Evolutionary conservation across 2,113 vertebrate species (phyloP).

Genomic region (Tupaia tana): DNA sequence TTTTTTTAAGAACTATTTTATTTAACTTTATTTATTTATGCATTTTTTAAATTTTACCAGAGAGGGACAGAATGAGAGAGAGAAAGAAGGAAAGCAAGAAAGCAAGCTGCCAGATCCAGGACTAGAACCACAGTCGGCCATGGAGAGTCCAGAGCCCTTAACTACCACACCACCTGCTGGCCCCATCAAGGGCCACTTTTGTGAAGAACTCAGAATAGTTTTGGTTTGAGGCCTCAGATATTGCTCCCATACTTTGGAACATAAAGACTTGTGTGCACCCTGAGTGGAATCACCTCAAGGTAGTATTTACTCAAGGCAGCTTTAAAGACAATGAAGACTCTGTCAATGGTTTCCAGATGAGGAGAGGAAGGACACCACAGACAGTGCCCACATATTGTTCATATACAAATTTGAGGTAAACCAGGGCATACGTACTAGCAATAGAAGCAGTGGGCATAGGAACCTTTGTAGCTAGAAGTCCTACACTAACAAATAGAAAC

Average conservation of each 20-base stretch:
- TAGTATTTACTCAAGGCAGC: neutral
- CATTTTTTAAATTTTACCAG: too few relatives aligned
- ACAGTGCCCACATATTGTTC: neutral
- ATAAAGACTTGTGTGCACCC: accelerated
- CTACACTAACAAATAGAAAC: neutral
- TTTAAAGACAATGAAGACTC: neutral
- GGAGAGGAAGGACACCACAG: neutral
- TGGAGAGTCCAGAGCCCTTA: too few relatives aligned
- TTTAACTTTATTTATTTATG: too few relatives aligned
- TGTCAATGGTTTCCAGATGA: neutral
- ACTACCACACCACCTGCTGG: too few relatives aligned
- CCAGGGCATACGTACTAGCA: neutral
- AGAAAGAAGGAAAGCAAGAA: too few relatives aligned
- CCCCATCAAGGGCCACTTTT: too few relatives aligned
- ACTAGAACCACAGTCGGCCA: too few relatives aligned
- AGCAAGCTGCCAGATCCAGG: too few relatives aligned
- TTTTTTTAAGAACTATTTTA: too few relatives aligned
- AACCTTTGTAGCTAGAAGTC: neutral
- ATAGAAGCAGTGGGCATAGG: neutral
- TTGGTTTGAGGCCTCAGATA: neutral
- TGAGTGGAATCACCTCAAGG: neutral
- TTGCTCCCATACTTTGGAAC: neutral
- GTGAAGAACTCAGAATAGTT: neutral
- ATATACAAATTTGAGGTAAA: neutral
- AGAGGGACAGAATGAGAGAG: too few relatives aligned